Percentiles rank a stretch among this genome's conserved stretches.
Conservation (phyloP, 2,113 vertebrate species). For the Phodopus roborovskii region DNA sequence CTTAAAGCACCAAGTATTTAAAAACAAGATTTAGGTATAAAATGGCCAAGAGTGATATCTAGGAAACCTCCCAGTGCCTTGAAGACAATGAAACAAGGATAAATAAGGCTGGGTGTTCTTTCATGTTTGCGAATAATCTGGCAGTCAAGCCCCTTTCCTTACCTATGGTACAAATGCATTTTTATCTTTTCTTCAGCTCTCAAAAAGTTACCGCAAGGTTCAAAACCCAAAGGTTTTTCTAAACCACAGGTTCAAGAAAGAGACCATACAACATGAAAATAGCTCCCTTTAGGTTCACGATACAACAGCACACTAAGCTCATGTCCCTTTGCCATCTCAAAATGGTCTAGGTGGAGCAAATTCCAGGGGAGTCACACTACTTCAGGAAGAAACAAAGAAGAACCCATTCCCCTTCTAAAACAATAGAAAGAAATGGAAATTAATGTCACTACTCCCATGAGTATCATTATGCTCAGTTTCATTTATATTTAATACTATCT, state of each 20-base stretch:
- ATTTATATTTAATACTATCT: background rate
- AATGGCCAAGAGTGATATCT: background rate
- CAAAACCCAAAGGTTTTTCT: constrained; percentile 16
- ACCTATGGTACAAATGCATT: background rate
- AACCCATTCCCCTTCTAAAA: background rate
- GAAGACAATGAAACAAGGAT: background rate
- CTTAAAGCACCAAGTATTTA: background rate
- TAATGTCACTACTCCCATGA: background rate
- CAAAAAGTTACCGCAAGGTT: background rate
- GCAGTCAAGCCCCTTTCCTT: background rate
- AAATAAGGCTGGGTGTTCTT: background rate
- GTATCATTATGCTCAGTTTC: background rate
- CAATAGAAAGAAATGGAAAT: constrained; percentile 48
- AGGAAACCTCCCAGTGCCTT: background rate
- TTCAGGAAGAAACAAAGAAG: background rate
- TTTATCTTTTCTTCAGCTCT: background rate
- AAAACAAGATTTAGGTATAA: background rate
- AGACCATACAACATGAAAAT: background rate
- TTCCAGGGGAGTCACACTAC: background rate
- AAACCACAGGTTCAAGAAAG: constrained; percentile 6
- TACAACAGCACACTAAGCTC: background rate
- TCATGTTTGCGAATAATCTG: background rate
- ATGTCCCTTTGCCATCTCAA: background rate
- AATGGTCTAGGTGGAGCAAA: background rate
- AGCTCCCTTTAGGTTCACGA: background rate